phyloP scores from a whole-genome alignment of 2,113 vertebrate genomes.

The Marmota monax region DNA sequence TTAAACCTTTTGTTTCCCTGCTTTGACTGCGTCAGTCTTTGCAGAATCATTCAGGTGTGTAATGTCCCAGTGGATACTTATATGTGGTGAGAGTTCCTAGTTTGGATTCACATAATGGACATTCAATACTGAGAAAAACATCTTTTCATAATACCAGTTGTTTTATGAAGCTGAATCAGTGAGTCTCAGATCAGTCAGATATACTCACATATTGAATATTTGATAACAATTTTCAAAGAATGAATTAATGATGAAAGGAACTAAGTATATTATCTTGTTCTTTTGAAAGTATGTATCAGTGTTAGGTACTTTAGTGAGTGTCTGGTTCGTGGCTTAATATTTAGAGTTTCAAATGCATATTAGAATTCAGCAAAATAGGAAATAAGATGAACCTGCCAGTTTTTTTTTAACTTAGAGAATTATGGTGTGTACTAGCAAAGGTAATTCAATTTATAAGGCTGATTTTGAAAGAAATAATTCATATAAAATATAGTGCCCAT shows the following conservation, averaged over 20 bases:
- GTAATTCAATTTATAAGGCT: slow-evolving; percentile 17
- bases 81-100: background rate
- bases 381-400: background rate
- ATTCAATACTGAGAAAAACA: background rate
- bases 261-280: background rate
- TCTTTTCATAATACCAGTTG: background rate
- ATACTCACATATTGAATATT: background rate
- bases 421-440: background rate
- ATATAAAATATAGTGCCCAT: background rate
- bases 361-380: background rate
- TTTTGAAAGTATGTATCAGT: background rate
- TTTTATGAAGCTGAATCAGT: background rate
- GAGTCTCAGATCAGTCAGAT: background rate
- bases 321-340: background rate
- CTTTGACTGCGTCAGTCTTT: background rate
- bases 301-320: background rate
- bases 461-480: background rate
- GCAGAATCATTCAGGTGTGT: background rate
- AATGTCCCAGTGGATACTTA: background rate
- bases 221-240: background rate
- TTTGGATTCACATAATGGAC: background rate
- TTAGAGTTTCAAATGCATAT: background rate
- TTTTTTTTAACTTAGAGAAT: slow-evolving; percentile 4
- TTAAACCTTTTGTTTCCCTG: background rate
- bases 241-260: background rate